Conservation (phyloP, 2,113 vertebrate species). For the Sylvilagus bachmani region DNA sequence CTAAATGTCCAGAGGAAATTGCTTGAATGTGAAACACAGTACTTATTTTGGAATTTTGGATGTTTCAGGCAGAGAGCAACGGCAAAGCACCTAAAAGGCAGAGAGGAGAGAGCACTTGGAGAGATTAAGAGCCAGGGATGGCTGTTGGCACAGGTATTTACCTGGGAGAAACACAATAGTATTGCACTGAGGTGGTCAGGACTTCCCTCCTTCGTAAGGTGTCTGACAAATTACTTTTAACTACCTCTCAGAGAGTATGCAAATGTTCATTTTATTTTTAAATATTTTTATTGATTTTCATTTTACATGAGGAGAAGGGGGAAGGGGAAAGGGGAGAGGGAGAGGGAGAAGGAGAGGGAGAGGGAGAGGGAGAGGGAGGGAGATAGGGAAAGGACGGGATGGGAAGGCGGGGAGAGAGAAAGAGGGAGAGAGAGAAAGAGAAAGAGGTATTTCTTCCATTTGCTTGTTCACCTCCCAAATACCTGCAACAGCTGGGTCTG, state of each 20-base stretch:
- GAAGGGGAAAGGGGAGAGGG: too few species aligned
- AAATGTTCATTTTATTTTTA: constrained; percentile 33
- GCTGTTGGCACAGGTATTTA: background rate
- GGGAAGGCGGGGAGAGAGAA: too few species aligned
- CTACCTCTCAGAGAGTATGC: background rate
- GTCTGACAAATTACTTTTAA: background rate
- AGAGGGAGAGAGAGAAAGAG: too few species aligned
- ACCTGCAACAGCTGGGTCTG: too few species aligned
- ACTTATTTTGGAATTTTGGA: constrained; percentile 40
- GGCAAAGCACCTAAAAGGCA: background rate
- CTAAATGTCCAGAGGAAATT: constrained; percentile 57
- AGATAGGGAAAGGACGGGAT: too few species aligned
- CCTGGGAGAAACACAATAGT: background rate
- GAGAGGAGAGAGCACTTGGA: background rate
- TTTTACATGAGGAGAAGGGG: too few species aligned
- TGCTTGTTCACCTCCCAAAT: too few species aligned
- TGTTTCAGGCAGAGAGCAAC: background rate
- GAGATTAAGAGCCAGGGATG: too few species aligned
- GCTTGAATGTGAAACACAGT: background rate
- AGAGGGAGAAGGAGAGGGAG: too few species aligned
- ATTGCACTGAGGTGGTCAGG: background rate
- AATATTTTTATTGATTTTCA: background rate
- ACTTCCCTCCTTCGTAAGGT: background rate
- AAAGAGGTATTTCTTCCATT: too few species aligned
- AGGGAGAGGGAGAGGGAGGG: too few species aligned